Evolutionary conservation across 2,888 invertebrate genomes (phyloP), one percentile per base, ranked within the genome.

Genomic region (Pristionchus fissidentatus): DNA sequence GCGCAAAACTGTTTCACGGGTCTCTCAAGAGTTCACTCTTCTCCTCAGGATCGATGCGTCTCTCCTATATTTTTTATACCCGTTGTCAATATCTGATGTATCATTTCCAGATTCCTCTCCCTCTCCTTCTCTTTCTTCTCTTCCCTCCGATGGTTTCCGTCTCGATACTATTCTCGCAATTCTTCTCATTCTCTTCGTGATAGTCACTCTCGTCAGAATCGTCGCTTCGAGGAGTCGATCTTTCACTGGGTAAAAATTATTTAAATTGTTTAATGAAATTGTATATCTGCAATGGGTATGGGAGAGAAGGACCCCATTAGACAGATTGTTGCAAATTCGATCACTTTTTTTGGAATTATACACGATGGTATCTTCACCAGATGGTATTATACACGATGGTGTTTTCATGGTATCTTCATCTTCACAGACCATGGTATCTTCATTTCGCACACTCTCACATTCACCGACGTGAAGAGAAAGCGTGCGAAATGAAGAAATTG

Each of bases 181-280:
- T 81, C 70, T 87, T 62, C 83, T 87, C 41, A 19, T 84, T 55
- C 49, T 87, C 10, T 57, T 85, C 32, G 43, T 87, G 22, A 22
- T 86, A 52, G 35, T 87, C 46, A 62, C 82, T 32, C 46, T 86
- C 29, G 75, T 84, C 75, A 78, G 86, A 46, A 57, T 86, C 26
- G 41, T 81, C 49, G 41, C 83, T 15, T 43, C 62, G 7, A 62
- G 81, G n/a, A 55, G n/a, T 32, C n/a, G 81, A 38, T 62, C 81
- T 22, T 81, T 81, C 81, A 81, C 81, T 26, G 81, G 81, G 81
- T 81, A 10, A 62, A 46, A 35, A 26, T 46, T 46, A 49, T 49
- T 46, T 41, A 8, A 46, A 22, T 49, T 1, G 4, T 77, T 77
- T 49, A 0, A 32, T 32, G 2, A 29, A 22, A 52, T 52, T 52